Evolutionary conservation across 2,797 vertebrate genomes (phyloP).

Genomic region (Falco cherrug): DNA sequence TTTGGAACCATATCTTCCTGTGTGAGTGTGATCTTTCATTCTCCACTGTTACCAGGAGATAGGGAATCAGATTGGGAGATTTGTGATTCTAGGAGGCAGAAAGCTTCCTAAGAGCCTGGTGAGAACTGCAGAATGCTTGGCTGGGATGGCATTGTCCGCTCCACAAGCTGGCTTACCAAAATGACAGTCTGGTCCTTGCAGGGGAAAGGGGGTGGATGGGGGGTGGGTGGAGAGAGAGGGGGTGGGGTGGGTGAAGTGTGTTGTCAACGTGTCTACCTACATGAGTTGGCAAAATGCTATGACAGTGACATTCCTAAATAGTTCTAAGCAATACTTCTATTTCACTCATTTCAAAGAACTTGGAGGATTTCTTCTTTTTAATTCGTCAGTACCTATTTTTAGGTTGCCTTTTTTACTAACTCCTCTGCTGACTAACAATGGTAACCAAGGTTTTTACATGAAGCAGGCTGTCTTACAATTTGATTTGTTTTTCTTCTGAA

Average conservation of each 20-base stretch:
- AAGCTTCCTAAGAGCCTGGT: not conserved
- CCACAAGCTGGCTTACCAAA: not conserved
- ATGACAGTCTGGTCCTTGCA: not conserved
- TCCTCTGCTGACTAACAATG: not conserved
- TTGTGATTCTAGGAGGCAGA: not conserved
- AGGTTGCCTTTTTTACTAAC: not conserved
- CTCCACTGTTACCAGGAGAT: not conserved
- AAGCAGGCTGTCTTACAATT: not conserved
- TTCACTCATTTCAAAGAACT: not conserved
- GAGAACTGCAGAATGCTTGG: not conserved
- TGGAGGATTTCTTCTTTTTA: not conserved
- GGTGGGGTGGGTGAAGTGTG: not conserved
- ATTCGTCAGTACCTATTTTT: not conserved
- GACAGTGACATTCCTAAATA: not conserved
- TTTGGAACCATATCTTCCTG: rapidly evolving
- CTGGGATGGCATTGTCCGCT: not conserved
- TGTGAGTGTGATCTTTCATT: not conserved
- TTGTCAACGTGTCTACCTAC: not conserved
- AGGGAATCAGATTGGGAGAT: not conserved
- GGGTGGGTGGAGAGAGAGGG: too few relatives aligned
- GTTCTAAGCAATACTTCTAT: not conserved
- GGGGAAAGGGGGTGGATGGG: not conserved
- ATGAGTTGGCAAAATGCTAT: not conserved
- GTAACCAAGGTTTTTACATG: not conserved
- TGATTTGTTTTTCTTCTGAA: not conserved